phyloP scores from a whole-genome alignment of 2,888 invertebrate genomes.

The Mythimna ferrago region DNA sequence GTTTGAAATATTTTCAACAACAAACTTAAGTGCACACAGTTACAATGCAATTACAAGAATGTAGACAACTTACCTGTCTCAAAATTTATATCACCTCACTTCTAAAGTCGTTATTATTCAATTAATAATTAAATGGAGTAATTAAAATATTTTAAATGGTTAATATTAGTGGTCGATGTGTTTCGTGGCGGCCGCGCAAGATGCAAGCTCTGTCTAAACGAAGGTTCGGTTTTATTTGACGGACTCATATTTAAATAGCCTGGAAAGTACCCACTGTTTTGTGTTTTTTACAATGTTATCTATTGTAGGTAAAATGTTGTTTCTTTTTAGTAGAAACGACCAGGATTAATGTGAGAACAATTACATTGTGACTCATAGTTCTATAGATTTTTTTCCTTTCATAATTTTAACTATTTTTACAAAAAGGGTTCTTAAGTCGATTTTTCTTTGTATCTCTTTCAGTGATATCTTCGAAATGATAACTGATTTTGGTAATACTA shows the following conservation, averaged over 20 bases:
- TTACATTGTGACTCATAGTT: background rate
- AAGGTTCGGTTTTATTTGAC: background rate
- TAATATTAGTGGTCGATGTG: background rate
- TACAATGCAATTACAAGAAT: too few relatives aligned
- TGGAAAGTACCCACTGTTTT: conserved; percentile 36
- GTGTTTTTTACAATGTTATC: background rate
- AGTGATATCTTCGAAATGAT: too few relatives aligned
- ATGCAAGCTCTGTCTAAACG: conserved; percentile 52
- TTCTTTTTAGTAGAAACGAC: background rate
- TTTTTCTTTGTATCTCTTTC: too few relatives aligned
- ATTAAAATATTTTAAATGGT: conserved; percentile 20
- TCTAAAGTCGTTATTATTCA: background rate
- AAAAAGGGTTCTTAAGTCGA: too few relatives aligned
- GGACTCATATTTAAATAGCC: background rate
- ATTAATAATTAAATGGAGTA: conserved; percentile 17
- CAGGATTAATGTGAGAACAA: background rate
- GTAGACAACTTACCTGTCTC: conserved; percentile 2
- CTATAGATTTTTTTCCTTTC: too few relatives aligned
- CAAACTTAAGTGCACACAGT: too few relatives aligned
- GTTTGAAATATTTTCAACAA: too few relatives aligned
- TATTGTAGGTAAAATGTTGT: background rate
- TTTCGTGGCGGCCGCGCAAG: conserved; percentile 49
- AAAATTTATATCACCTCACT: background rate
- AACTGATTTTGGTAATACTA: too few relatives aligned
- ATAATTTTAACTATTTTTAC: too few relatives aligned